Base-by-base conservation (phyloP, 2,113 vertebrate species). In the Silurus glanis region DNA sequence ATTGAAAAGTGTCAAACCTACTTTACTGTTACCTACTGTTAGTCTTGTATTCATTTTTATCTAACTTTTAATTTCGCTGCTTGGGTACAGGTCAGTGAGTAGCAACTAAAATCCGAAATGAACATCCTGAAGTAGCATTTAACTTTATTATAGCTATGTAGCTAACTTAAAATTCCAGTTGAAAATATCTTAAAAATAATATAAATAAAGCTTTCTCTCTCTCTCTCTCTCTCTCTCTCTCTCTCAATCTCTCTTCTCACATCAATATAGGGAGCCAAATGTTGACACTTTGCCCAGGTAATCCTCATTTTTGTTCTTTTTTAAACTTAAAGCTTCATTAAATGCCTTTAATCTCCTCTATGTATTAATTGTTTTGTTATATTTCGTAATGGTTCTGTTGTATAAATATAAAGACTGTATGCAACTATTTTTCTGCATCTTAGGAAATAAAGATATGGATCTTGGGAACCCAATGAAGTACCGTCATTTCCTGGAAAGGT, bases 261-360 rank as follows among this genome's bases (percentile, higher is more conserved):
- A 37, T 37, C 37, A 37, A 37, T 28, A 28, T 19, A 95, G 95
- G 64, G 94, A 95, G 23, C 94, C 93, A 2, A 92, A 94, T 89
- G 89, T 90, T 23, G 95, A 95, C 89, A 91, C 94, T 0, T 88
- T 94, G 83, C 93, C 94, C 89, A 93, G 95, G 94, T 95, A 85
- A 90, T 64, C 8, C 23, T 53, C 66, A 21, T 64, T 4, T 76
- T 12, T 78, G 7, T 69, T 5, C 6, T 51, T 66, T 16, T 16
- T 72, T 6, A 49, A 21, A 49, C 17, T 23, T 28, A 80, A 17
- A 9, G 5, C 6, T 58, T 17, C 2, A 17, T n/a, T 51, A 28
- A 21, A 9, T 9, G 7, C 8, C 0, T 8, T 25, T 49, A 21
- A 23, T 55, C 13, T 55, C 0, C 8, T 53, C 67, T 25, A 16